Conservation (phyloP, 2,888 invertebrate species). For the Sicus ferrugineus region DNA sequence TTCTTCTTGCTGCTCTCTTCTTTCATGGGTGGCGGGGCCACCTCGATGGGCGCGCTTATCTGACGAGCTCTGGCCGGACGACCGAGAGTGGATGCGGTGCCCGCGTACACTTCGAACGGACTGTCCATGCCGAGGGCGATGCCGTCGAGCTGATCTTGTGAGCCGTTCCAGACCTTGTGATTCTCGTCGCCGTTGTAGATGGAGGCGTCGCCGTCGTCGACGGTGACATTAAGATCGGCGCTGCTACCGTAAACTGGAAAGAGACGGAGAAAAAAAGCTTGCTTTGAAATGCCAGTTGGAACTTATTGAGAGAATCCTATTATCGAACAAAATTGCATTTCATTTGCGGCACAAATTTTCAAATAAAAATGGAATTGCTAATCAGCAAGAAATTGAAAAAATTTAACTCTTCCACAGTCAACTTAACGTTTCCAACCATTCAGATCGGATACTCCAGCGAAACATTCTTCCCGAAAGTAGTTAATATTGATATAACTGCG, state of each 20-base stretch:
- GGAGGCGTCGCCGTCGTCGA: slow-evolving; percentile 78
- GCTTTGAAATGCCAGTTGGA: too few species aligned
- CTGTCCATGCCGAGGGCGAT: slow-evolving; percentile 66
- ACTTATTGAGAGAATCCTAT: slow-evolving; percentile 36
- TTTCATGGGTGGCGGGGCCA: slow-evolving; percentile 83
- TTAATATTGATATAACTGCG: slow-evolving; percentile 45
- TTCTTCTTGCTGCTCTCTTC: slow-evolving; percentile 71
- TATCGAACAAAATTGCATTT: too few species aligned
- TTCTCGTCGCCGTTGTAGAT: slow-evolving; percentile 91
- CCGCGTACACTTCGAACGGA: slow-evolving; percentile 74
- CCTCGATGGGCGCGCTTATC: slow-evolving; percentile 79
- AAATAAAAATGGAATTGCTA: too few species aligned
- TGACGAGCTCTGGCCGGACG: slow-evolving; percentile 81
- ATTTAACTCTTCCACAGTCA: too few species aligned
- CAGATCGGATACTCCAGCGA: too few species aligned
- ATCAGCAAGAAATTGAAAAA: too few species aligned
- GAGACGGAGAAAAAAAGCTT: too few species aligned
- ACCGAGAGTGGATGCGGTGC: slow-evolving; percentile 67
- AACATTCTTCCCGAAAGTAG: slow-evolving; percentile 28
- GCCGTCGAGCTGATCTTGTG: slow-evolving; percentile 76
- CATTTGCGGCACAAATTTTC: too few species aligned
- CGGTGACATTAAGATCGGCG: slow-evolving; percentile 64
- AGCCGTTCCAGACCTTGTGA: slow-evolving; percentile 92
- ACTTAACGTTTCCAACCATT: too few species aligned
- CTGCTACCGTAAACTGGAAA: slow-evolving; percentile 65